Percentiles rank a stretch among this genome's conserved stretches.
phyloP scores from a whole-genome alignment of 2,113 vertebrate genomes.

The Ailuropoda melanoleuca region DNA sequence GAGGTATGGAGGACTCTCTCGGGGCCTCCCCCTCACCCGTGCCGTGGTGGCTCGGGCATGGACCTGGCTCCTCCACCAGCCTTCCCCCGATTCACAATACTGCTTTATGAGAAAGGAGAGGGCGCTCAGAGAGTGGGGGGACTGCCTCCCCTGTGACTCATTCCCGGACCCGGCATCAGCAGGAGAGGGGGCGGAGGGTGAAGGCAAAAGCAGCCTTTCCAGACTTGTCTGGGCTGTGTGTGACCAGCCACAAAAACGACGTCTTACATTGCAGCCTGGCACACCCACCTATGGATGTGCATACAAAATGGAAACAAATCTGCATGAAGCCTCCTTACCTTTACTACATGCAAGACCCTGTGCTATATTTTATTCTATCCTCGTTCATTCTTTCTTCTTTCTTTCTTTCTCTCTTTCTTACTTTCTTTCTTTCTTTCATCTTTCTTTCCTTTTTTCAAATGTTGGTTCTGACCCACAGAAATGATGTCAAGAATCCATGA shows the following conservation, averaged over 20 bases:
- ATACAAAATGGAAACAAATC: not conserved
- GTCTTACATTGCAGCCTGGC: not conserved
- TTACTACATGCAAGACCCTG: no score
- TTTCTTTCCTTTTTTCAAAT: not conserved
- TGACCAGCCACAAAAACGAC: rapidly evolving
- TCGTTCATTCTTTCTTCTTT: not conserved
- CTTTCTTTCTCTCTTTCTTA: rapidly evolving
- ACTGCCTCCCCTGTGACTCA: not conserved
- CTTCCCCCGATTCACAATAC: not conserved
- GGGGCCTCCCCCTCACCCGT: rapidly evolving
- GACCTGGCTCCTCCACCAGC: not conserved
- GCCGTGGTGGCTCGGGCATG: rapidly evolving
- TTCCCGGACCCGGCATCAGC: not conserved
- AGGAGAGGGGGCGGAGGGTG: rapidly evolving
- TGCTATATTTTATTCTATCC: not conserved
- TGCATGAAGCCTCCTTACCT: not conserved
- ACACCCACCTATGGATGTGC: rapidly evolving
- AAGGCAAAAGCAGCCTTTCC: not conserved
- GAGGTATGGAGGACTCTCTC: not conserved
- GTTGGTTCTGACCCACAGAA: not conserved
- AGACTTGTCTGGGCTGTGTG: rapidly evolving
- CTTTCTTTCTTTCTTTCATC: not conserved
- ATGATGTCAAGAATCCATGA: not conserved
- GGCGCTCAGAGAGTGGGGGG: not conserved
- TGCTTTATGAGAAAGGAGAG: not conserved